Conservation (phyloP, 2,888 invertebrate species). For the Sceliomorpha sp. region DNA sequence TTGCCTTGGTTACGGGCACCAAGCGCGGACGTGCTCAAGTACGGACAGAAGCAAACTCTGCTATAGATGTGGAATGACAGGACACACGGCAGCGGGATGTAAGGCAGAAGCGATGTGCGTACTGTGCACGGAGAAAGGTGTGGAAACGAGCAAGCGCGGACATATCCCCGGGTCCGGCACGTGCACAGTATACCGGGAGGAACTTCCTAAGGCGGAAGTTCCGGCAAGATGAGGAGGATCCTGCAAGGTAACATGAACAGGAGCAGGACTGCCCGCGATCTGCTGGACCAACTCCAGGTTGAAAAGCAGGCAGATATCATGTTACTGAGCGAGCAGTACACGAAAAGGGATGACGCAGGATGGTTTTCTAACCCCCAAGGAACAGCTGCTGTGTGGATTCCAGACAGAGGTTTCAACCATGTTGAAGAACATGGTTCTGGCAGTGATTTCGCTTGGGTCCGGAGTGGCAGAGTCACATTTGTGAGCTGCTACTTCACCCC, state of each 20-base stretch:
- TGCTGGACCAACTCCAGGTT: slow-evolving; percentile 10
- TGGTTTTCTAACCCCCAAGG: no score
- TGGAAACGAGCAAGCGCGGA: slow-evolving; percentile 8
- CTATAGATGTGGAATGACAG: not conserved
- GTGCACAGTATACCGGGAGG: slow-evolving; percentile 19
- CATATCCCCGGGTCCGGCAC: slow-evolving; percentile 32
- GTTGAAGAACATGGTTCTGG: not conserved
- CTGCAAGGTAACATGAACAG: slow-evolving; percentile 54
- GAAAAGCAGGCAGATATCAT: slow-evolving; percentile 9
- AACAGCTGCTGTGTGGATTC: no score
- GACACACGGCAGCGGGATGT: not conserved
- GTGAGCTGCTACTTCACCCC: slow-evolving; percentile 15
- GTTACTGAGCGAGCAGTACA: slow-evolving; percentile 22
- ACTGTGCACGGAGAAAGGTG: not conserved
- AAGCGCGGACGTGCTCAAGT: slow-evolving; percentile 6
- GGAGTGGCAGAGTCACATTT: not conserved
- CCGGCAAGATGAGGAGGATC: slow-evolving; percentile 3
- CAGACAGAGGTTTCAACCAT: not conserved
- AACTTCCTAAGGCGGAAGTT: slow-evolving; percentile 10
- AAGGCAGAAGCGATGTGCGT: not conserved
- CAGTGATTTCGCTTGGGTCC: slow-evolving; percentile 10
- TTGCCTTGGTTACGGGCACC: slow-evolving; percentile 39
- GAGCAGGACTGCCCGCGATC: slow-evolving; percentile 37
- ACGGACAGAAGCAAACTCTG: not conserved
- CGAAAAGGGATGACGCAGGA: not conserved